Percentiles rank a stretch among this genome's conserved stretches.
These are phyloP conservation scores for Fulica atra DNA, from an alignment of 2,113 vertebrate genomes.

Conservation along the genomic window DNA sequence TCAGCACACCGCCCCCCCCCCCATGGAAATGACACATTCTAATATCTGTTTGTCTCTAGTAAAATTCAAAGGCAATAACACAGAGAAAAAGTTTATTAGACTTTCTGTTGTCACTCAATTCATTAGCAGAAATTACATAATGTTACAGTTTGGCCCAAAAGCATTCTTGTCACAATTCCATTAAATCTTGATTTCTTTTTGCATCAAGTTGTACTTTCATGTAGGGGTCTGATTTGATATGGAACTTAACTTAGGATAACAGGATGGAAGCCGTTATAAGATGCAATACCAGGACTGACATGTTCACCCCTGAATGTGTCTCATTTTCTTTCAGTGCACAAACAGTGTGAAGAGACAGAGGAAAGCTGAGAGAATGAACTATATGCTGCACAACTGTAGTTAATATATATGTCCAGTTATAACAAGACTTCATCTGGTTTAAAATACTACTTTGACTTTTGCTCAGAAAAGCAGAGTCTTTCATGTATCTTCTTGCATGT, in stretches of 20 bases:
- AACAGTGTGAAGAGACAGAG: background rate
- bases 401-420: background rate
- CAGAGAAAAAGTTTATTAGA: background rate
- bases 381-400: background rate
- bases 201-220: background rate
- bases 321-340: background rate
- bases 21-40: background rate
- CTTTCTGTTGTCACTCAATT: background rate
- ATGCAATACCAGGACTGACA: background rate
- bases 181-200: background rate
- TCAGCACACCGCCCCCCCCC: background rate
- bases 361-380: background rate
- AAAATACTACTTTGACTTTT: background rate
- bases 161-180: background rate
- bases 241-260: background rate
- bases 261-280: background rate
- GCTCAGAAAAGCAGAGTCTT: background rate
- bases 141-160: background rate
- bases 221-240: background rate
- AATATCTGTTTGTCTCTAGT: background rate
- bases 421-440: background rate
- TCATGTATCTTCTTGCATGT: background rate
- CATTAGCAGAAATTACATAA: background rate
- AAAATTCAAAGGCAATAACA: background rate
- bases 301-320: background rate